Conservation (phyloP, 2,888 invertebrate genomes). For the Pseudoips prasinana region DNA sequence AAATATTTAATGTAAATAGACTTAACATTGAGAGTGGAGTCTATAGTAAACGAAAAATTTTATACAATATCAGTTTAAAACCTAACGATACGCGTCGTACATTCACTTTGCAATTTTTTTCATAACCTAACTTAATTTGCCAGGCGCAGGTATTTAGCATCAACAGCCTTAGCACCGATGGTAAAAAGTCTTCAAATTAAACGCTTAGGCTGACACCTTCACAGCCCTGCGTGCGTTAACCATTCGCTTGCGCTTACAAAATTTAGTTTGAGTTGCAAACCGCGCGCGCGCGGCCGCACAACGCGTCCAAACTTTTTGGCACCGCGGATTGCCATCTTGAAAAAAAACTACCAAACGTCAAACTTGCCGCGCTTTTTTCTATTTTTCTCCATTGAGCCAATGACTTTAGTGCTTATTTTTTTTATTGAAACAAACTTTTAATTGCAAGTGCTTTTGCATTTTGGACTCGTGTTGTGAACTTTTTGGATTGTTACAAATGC, state of each 20-base stretch:
- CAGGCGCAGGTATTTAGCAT: conserved; percentile 17
- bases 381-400: conserved; percentile 2
- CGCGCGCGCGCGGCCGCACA: conserved; percentile 73
- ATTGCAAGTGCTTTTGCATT: conserved; percentile 40
- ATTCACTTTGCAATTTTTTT: no score
- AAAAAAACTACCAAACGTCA: conserved; percentile 37
- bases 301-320: conserved; percentile 71
- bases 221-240: conserved; percentile 62
- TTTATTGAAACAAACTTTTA: conserved; percentile 32
- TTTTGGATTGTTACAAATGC: conserved; percentile 72
- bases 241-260: conserved; percentile 71
- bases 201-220: conserved; percentile 64
- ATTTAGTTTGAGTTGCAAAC: conserved; percentile 74
- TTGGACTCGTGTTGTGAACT: conserved; percentile 52
- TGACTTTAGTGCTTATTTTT: conserved; percentile 29
- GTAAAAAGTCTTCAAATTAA: conserved; percentile 39
- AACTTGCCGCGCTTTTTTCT: conserved; percentile 33
- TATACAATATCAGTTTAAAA: no score
- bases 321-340: conserved; percentile 47
- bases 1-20: no score
- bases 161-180: conserved; percentile 17
- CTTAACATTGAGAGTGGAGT: no score
- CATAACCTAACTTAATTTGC: conserved; percentile 2
- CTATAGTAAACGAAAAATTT: no score
- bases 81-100: no score